Evolutionary conservation across 1,140 invertebrate genomes (phyloP), one percentile per base, ranked within the genome.

Genomic region (Notospermus geniculatus): DNA sequence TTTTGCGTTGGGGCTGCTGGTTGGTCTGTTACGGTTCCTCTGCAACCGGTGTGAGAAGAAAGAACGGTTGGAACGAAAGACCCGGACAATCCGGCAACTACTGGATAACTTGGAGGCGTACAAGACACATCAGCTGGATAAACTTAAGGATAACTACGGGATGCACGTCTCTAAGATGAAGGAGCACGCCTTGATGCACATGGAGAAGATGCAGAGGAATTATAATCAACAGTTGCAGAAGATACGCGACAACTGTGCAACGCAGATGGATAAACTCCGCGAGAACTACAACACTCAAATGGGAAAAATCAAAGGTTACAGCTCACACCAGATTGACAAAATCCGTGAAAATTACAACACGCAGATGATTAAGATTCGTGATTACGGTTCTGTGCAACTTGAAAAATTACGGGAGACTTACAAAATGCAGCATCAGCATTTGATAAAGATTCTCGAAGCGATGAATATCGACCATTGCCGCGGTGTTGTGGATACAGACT

Each of bases 401-500:
- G 80, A 95, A 17, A 85, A 91, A 52, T 82, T 96, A 2, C 86
- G 92, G 7, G 93, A 96, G 78, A 92, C 91, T 4, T 96, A 94
- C 85, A 96, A 96, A 80, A 92, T 94, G 71, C 92, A 75, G 41
- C 93, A 96, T 76, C 91, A 93, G 78, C 93, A 93, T 2, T 80
- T 97, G 7, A 93, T 95, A 80, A 96, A 96, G 78, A 89, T 97
- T 1, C 77, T 97, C 36, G 94, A 97, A 76, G 95, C 93, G 74
- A 83, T 97, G 67, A 93, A 93, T n/a, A 91, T 97, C 80, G 89
- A 96, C 65, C 93, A 96, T 78, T 95, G 94, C 76, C 94, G 93
- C 74, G 88, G 91, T 41, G 76, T 79, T 15, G 78, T 79, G 28
- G 90, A 89, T 0, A 4, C 32, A 4, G 78, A 80, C 41, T 93